Conservation (phyloP, 2,888 invertebrate species). For the Fragum whitleyi region DNA sequence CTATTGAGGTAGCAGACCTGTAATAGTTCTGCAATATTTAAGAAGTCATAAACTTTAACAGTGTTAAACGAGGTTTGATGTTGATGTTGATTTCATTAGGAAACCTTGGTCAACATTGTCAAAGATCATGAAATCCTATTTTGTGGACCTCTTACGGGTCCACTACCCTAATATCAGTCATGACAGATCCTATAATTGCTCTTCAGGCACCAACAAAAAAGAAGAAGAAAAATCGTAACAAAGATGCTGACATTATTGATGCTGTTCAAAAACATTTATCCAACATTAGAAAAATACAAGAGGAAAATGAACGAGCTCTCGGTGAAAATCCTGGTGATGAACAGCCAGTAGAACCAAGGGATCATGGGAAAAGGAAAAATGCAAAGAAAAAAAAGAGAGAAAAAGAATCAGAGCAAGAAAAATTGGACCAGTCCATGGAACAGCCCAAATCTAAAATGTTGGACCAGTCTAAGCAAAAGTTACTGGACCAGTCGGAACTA, state of each 20-base stretch:
- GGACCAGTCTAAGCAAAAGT: neutral
- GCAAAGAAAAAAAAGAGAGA: conserved; percentile 6
- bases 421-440: too few species aligned
- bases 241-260: conserved; percentile 54
- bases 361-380: conserved; percentile 39
- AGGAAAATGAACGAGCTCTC: conserved; percentile 51
- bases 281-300: conserved; percentile 47
- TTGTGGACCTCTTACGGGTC: too few species aligned
- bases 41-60: too few species aligned
- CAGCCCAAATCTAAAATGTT: too few species aligned
- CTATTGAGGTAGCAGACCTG: too few species aligned
- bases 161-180: too few species aligned
- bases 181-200: too few species aligned
- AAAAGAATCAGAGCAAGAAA: neutral
- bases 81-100: too few species aligned
- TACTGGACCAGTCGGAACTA: neutral
- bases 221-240: conserved; percentile 56
- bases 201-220: conserved; percentile 14
- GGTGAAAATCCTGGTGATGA: conserved; percentile 44
- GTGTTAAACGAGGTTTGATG: too few species aligned
- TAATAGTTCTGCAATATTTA: too few species aligned
- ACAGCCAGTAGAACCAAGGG: conserved; percentile 39
- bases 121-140: too few species aligned
- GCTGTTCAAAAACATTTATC: conserved; percentile 55
- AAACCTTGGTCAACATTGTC: too few species aligned